Conservation (phyloP, 2,888 invertebrate species). For the Saturnia pavonia region DNA sequence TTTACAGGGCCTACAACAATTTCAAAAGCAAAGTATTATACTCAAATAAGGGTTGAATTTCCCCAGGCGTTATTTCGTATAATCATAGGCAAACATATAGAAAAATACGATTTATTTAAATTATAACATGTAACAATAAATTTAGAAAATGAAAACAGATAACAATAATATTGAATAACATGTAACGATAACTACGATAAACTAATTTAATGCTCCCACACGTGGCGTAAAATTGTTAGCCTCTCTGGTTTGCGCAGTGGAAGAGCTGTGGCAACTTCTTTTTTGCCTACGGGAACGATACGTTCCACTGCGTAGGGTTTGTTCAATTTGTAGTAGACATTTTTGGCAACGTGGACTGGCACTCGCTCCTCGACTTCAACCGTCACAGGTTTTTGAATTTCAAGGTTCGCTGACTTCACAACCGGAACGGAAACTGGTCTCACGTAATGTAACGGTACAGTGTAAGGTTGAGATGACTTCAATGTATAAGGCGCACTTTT, state of each 20-base stretch:
- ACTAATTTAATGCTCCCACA: conserved; percentile 51
- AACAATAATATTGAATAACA: conserved; percentile 34
- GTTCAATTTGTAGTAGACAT: conserved; percentile 46
- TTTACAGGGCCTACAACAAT: background rate
- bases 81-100: background rate
- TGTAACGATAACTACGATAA: conserved; percentile 22
- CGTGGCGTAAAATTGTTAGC: conserved; percentile 49
- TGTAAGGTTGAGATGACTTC: conserved; percentile 44
- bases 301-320: conserved; percentile 47
- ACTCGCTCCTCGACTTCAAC: conserved; percentile 40
- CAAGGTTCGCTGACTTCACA: conserved; percentile 42
- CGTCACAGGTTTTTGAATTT: conserved; percentile 41
- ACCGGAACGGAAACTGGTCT: conserved; percentile 42
- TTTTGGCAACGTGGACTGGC: conserved; percentile 39
- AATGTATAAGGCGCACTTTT: conserved; percentile 35
- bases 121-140: conserved; percentile 30
- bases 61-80: background rate
- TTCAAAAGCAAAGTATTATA: background rate
- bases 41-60: background rate
- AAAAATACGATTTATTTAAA: conserved; percentile 29
- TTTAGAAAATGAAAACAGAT: conserved; percentile 29
- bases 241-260: conserved; percentile 44
- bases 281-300: conserved; percentile 41
- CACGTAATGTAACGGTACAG: conserved; percentile 42
- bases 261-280: conserved; percentile 39